Evolutionary conservation across 64 coral and sea anemone species (phyloP), one percentile per base, ranked within the genome.

Genomic region (Montipora efflorescens): DNA sequence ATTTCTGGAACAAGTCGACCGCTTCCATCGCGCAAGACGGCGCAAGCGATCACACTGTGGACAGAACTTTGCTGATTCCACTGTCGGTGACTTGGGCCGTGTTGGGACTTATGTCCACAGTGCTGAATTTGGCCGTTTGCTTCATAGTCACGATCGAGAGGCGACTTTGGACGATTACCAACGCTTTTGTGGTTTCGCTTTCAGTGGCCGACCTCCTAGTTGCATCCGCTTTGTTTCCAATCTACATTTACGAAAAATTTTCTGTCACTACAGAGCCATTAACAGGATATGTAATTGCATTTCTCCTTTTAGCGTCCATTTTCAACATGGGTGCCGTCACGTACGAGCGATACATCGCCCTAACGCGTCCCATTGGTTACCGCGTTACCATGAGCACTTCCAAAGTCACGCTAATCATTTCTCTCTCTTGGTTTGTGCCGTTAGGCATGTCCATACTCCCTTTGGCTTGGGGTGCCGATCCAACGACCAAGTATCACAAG

Each of bases 301-400:
- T 97, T 67, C 76, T 97, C 16, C 73, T 97, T 8, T 70, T 97
- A 14, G 95, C 95, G 62, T 97, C 95, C 8, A 97, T 97, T 13
- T 97, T 94, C 74, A 97, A 94, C 76, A 88, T 97, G 19, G 86
- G 95, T 75, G 95, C 95, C 12, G 95, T 97, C 19, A 97, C 95
- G 7, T 97, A 94, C 68, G 95, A 97, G n/a, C 79, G 95, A 23
- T 97, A 91, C 50, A 45, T 97, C 9, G 95, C 95, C 21, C 74
- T 97, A 16, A 97, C 95, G 10, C 78, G 91, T 22, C 95, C 95
- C 6, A 81, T 97, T 67, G 87, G 76, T 51, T 97, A 97, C 66
- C 92, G 92, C 8, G n/a, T 87, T 4, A 97, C 87, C 22, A 94
- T 97, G 95, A 94, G 86, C 82, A 80, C 67, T 3, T 71, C 75